Percentiles rank a stretch among this genome's conserved stretches.
Conservation (phyloP, 2,888 invertebrate genomes). For the Megalurothrips usitatus region DNA sequence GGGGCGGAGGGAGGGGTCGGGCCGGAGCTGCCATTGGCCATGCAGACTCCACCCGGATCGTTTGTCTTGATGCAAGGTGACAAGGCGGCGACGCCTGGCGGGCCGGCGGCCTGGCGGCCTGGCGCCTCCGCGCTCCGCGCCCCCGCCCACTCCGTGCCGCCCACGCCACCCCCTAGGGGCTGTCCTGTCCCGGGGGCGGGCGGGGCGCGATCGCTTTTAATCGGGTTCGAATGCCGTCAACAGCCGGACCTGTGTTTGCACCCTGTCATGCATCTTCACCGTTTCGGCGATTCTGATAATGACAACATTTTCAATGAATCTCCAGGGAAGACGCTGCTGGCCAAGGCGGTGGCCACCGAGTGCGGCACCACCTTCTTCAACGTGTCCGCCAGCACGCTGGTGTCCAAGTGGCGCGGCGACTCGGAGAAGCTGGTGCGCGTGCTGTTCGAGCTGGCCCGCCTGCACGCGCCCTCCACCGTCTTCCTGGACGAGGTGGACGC, state of each 20-base stretch:
- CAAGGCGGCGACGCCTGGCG: background rate
- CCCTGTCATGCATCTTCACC: too few species aligned
- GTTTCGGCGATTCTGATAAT: too few species aligned
- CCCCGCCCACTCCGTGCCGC: background rate
- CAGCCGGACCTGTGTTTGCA: too few species aligned
- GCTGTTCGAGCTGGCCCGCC: constrained; percentile 79
- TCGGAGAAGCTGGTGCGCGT: constrained; percentile 89
- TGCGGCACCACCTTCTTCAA: constrained; percentile 80
- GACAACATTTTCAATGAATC: too few species aligned
- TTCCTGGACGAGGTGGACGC: constrained; percentile 93
- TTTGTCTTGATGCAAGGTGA: constrained; percentile 16
- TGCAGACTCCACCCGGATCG: background rate
- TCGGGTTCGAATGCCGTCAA: too few species aligned
- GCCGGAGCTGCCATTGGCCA: background rate
- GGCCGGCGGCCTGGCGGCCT: background rate
- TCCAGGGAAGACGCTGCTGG: constrained; percentile 78
- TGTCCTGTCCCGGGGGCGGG: background rate
- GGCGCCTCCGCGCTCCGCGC: background rate
- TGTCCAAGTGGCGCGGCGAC: constrained; percentile 96
- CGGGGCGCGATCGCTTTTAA: background rate
- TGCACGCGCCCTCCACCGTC: constrained; percentile 82
- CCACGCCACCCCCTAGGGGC: background rate
- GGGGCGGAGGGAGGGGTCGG: background rate
- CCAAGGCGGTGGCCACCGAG: constrained; percentile 81
- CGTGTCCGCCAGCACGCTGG: constrained; percentile 78